Base-by-base conservation (phyloP, 2,797 vertebrate species). In the Hylomyscus alleni region DNA sequence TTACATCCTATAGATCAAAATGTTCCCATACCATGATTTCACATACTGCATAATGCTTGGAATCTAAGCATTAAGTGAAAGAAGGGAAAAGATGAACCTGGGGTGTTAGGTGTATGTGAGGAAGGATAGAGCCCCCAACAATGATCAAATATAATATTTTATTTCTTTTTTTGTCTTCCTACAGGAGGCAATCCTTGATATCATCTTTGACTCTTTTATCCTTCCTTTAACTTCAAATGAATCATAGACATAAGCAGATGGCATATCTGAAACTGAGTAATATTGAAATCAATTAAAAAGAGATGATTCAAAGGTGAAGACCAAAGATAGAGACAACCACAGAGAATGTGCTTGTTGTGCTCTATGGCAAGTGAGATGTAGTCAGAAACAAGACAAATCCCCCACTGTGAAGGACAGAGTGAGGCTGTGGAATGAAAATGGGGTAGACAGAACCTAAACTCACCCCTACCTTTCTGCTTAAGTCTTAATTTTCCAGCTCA, bases 261-360 rank as follows among this genome's bases (percentile, higher is more conserved):
- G 40, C 31, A 47, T 7, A 54, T 34, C 20, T n/a, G 19, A 77
- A 88, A 47, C 6, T 72, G n/a, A 92, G 76, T 73, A 83, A 80
- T 91, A n/a, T 56, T 14, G 67, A 93, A 78, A 62, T 13, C 15
- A 89, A 24, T 94, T n/a, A 80, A n/a, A 80, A 89, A 90, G 4
- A 75, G 8, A 62, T 75, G 58, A 44, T 26, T 94, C 93, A 88
- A 93, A 91, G 40, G 26, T 89, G 52, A 85, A 56, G 24, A 69
- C 2, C 81, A 80, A 29, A 17, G 67, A 24, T 44, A 77, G 47
- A 90, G 29, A 10, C 52, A 82, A 40, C 34, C 26, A 29, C 0
- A 6, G 72, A 84, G 20, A 29, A 4, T 54, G n/a, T 34, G 10
- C 40, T 69, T 12, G 15, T 26, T 44, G 8, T 19, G 4, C 6